These are phyloP conservation scores for Corythoichthys haematopterus DNA, from an alignment of 2,113 vertebrate genomes.

Conservation along the genomic window DNA sequence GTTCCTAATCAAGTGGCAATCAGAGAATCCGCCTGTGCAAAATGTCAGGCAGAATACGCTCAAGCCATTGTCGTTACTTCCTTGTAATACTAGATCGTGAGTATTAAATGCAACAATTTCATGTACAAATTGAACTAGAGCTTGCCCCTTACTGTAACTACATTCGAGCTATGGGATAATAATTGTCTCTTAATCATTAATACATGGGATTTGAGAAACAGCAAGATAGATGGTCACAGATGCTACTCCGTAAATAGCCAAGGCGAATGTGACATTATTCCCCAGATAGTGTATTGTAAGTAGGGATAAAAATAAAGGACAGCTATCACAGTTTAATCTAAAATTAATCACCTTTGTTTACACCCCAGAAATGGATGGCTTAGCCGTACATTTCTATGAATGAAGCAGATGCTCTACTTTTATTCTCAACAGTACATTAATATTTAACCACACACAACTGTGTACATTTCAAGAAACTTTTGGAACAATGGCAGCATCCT, in stretches of 20 bases:
- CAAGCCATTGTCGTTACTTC: conserved; percentile 48
- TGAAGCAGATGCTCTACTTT: neutral
- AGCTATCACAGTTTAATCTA: conserved; percentile 31
- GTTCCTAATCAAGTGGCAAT: conserved; percentile 96
- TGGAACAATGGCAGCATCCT: neutral
- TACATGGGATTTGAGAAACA: conserved; percentile 70
- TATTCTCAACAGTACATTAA: neutral
- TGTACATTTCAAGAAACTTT: neutral
- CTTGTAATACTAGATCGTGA: conserved; percentile 53
- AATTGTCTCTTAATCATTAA: conserved; percentile 73
- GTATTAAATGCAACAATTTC: conserved; percentile 58
- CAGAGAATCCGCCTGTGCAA: conserved; percentile 80
- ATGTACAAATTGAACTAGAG: conserved; percentile 47
- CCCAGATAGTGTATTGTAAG: conserved; percentile 27
- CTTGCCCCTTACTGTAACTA: conserved; percentile 44
- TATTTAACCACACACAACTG: neutral
- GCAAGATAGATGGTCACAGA: conserved; percentile 68
- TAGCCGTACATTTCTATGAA: no score
- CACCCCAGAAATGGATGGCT: neutral
- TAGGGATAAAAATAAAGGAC: conserved; percentile 35
- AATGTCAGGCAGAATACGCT: conserved; percentile 81
- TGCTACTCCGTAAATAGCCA: conserved; percentile 49
- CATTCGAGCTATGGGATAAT: conserved; percentile 67
- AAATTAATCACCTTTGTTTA: neutral
- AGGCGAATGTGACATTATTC: conserved; percentile 45